Percentiles rank a stretch among this genome's conserved stretches.
These are phyloP conservation scores for Anastatus disparis DNA, from an alignment of 1,140 invertebrate species.

Conservation along the genomic window DNA sequence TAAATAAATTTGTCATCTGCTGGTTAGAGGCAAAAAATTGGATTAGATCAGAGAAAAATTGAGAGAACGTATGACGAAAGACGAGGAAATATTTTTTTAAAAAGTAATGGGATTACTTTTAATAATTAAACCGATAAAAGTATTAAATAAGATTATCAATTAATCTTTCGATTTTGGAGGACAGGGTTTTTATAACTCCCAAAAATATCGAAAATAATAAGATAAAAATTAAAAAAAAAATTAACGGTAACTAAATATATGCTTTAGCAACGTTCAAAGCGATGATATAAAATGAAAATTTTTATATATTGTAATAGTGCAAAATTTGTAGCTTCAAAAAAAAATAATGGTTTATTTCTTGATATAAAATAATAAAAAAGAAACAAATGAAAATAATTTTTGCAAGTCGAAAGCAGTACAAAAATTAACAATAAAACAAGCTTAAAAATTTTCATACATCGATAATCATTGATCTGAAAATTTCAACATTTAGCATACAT, in stretches of 20 bases:
- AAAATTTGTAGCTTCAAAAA: too few species aligned
- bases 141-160: not conserved
- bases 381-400: too few species aligned
- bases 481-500: too few species aligned
- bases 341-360: too few species aligned
- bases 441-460: too few species aligned
- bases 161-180: not conserved
- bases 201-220: not conserved
- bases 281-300: too few species aligned
- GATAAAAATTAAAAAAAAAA: not conserved
- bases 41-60: not conserved
- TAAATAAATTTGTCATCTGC: conserved; percentile 22
- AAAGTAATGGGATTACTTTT: not conserved
- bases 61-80: not conserved
- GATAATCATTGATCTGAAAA: too few species aligned
- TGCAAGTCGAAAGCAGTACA: too few species aligned
- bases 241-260: not conserved
- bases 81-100: conserved; percentile 21
- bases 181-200: conserved; percentile 4
- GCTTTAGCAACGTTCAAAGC: not conserved
- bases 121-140: not conserved
- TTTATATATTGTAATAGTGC: too few species aligned
- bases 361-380: too few species aligned
- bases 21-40: conserved; percentile 23
- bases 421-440: too few species aligned